Conservation (phyloP, 2,113 vertebrate genomes). For the Sceloporus undulatus region DNA sequence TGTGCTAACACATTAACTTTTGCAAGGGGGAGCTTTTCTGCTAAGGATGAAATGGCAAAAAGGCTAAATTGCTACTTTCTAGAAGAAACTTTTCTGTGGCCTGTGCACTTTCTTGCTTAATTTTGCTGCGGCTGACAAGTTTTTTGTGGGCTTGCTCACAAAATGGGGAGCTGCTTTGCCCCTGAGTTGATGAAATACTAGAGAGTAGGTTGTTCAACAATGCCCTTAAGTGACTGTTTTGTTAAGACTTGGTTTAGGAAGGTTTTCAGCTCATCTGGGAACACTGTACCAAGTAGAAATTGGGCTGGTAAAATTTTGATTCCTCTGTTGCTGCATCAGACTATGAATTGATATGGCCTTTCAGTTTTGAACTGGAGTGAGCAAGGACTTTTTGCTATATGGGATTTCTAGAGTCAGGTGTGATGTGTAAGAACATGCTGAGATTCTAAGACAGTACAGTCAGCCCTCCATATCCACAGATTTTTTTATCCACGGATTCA, state of each 20-base stretch:
- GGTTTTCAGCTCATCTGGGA: neutral
- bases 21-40: neutral
- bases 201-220: neutral
- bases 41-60: neutral
- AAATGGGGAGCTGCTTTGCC: neutral
- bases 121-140: neutral
- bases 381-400: neutral
- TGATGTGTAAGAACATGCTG: neutral
- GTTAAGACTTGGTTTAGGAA: neutral
- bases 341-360: neutral
- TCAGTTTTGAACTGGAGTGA: neutral
- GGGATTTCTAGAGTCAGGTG: neutral
- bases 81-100: neutral
- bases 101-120: neutral
- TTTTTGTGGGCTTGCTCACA: neutral
- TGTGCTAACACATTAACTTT: constrained; percentile 27
- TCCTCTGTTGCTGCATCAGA: neutral
- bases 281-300: neutral
- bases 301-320: neutral
- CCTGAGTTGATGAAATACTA: neutral
- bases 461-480: too few species aligned
- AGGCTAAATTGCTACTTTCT: constrained; percentile 10
- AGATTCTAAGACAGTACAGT: neutral
- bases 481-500: too few species aligned
- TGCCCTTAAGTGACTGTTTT: neutral